phyloP scores from a whole-genome alignment of 2,113 vertebrate species.

The Plecturocebus donacophilus region DNA sequence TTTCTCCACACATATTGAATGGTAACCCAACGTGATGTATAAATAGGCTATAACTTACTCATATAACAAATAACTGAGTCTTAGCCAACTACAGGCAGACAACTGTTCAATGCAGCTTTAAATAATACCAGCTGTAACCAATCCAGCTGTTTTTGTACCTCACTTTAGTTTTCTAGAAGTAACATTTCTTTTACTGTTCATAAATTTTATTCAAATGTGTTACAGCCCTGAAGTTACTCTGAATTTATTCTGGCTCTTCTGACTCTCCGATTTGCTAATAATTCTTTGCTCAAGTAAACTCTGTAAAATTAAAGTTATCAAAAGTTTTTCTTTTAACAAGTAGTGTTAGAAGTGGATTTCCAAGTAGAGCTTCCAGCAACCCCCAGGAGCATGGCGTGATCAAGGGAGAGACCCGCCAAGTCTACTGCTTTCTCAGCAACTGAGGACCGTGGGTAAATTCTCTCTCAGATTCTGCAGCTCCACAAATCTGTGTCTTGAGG shows the following conservation, averaged over 20 bases:
- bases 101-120: neutral
- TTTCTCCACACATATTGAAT: neutral
- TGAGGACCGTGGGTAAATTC: neutral
- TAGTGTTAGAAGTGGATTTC: neutral
- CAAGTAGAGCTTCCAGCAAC: neutral
- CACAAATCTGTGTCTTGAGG: neutral
- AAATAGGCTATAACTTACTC: neutral
- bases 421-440: neutral
- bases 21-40: neutral
- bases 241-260: neutral
- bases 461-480: neutral
- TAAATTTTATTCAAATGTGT: neutral
- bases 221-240: neutral
- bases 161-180: neutral
- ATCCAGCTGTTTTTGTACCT: neutral
- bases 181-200: neutral
- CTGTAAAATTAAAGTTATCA: neutral
- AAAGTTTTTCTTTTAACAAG: neutral
- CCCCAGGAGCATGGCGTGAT: neutral
- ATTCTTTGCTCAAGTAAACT: neutral
- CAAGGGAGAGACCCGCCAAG: neutral
- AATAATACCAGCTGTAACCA: neutral
- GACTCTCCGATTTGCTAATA: neutral
- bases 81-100: neutral
- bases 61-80: neutral